Evolutionary conservation across 2,888 invertebrate genomes (phyloP), one percentile per base, ranked within the genome.

Genomic region (Sesamia inferens): DNA sequence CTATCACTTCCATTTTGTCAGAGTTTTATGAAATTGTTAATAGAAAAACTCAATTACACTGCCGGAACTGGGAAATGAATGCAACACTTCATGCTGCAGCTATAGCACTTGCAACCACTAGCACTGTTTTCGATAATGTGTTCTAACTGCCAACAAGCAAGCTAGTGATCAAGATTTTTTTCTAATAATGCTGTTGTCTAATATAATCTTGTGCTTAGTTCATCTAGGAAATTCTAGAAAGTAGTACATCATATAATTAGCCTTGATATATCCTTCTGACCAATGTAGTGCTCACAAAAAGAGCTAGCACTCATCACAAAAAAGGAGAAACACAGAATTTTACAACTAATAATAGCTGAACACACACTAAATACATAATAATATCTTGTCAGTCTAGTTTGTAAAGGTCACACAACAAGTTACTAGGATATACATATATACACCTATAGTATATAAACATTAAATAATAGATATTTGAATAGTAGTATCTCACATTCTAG

Each of bases 301-400:
- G 3, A 14, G 7, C n/a, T 42, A 22, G 31, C 3, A 14, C 7
- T 72, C 13, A 7, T 19, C 14, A 58, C 65, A 54, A 74, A 31
- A 65, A 39, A 10, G 22, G 16, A 48, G 48, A 51, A 51, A 11
- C 51, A 58, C 19, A 13, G 24, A 2, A 70, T 44, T 47, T 51
- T 42, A 19, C 16, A 42, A 54, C 8, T 78, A 51, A 31, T 54
- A 11, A 11, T 24, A 10, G 4, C 54, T 48, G n/a, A 66, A 63
- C 63, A 31, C 31, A 31, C 31, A 31, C 31, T 31, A 31, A 31
- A 57, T 39, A 48, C 59, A 22, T 59, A 63, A 64, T 67, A 22
- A 55, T 64, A 79, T 79, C 80, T 71, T 22, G 70, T 55, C 54
- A 62, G 44, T 71, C 74, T 71, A 51, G 81, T 79, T 22, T 74